phyloP scores from a whole-genome alignment of 2,888 invertebrate species.

The Miltochrista miniata region DNA sequence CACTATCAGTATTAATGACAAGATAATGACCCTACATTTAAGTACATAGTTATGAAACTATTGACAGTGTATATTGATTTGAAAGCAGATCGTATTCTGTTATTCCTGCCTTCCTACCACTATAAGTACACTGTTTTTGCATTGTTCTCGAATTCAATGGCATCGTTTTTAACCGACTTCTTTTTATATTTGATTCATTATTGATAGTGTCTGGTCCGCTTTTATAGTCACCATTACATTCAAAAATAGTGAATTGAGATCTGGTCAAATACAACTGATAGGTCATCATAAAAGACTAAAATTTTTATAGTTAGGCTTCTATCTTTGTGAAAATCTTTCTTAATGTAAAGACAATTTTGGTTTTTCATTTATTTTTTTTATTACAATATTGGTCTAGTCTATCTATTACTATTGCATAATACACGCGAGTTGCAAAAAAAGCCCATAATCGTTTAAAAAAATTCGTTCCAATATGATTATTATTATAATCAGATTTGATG shows the following conservation, averaged over 20 bases:
- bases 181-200: no score
- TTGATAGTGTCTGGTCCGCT: no score
- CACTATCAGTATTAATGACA: no score
- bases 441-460: background rate
- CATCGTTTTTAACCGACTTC: no score
- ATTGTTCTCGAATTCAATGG: no score
- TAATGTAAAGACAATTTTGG: slow-evolving; percentile 17
- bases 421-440: slow-evolving; percentile 7
- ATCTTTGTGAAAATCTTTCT: slow-evolving; percentile 12
- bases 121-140: no score
- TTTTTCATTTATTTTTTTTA: slow-evolving; percentile 17
- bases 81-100: no score
- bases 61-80: background rate
- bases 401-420: slow-evolving; percentile 6
- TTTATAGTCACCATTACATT: no score
- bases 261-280: background rate
- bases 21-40: no score
- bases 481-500: slow-evolving; percentile 13
- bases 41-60: no score
- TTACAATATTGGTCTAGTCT: slow-evolving; percentile 28
- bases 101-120: no score
- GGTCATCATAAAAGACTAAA: no score
- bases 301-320: slow-evolving; percentile 2
- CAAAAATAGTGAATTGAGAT: background rate
- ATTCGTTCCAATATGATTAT: slow-evolving; percentile 3